Evolutionary conservation across 2,797 vertebrate genomes (phyloP), one percentile per base, ranked within the genome.

Genomic region (Peromyscus attwateri): DNA sequence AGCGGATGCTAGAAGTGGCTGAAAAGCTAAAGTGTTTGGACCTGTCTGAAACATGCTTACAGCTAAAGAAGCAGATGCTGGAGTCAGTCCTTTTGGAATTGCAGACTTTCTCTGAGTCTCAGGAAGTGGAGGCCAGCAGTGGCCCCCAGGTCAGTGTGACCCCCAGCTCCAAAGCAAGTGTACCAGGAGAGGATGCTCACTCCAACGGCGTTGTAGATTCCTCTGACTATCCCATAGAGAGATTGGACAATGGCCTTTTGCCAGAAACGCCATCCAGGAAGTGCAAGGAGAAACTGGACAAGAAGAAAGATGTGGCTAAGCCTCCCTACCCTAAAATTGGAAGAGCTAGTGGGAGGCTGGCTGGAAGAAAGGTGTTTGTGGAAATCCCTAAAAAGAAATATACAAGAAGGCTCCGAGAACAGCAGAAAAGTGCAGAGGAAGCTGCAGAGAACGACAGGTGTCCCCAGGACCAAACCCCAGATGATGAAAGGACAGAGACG

Each of bases 21-120:
- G 98, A 99, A 49, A 98, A 99, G 91, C 98, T 99, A 52, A 99
- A 99, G 95, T 99, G 99, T 87, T 98, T 98, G 91, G 99, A 99
- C 84, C 98, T 99, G 19, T 98, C 99, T 0, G 99, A 99, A 95
- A 99, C 99, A 57, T 99, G 99, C 91, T 97, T 98, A 83, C 99
- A 99, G 0, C 93, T 98, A 0, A 99, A 99, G 97, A 99, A 98
- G 91, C 99, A 99, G 96, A 99, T 99, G 99, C 95, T 99, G 37
- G 98, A 99, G 11, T 99, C 99, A 0, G 98, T 99, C 49, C 98
- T 99, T 96, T 40, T 99, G 97, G 99, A 99, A 93, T 87, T 99
- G 77, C 99, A 99, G 52, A 99, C 97, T 97, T 99, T 99, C 97
- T 98, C 98, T 0, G 99, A 99, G 0, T 97, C 98, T 0, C 99